phyloP scores from a whole-genome alignment of 2,888 invertebrate species.

The Calliopum simillimum region DNA sequence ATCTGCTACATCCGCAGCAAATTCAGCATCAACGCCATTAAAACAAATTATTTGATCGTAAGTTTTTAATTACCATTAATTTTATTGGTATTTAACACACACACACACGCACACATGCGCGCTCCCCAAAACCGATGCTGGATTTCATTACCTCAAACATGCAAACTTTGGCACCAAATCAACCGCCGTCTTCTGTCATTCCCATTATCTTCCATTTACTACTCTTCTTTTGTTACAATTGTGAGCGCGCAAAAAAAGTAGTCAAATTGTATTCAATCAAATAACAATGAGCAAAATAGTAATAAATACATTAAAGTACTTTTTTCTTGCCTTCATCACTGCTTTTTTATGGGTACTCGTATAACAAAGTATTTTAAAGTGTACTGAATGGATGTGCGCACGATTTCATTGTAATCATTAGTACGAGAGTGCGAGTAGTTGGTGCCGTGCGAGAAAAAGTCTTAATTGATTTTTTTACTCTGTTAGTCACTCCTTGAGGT shows the following conservation, averaged over 20 bases:
- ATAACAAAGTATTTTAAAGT: slow-evolving; percentile 27
- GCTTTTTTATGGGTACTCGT: background rate
- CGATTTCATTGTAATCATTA: background rate
- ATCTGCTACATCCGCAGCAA: slow-evolving; percentile 13
- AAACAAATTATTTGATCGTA: slow-evolving; percentile 38
- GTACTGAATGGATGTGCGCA: background rate
- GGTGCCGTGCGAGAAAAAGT: background rate
- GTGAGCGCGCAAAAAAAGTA: slow-evolving; percentile 9
- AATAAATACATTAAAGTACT: slow-evolving; percentile 19
- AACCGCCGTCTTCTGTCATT: background rate
- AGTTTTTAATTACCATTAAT: slow-evolving; percentile 42
- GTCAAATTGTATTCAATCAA: slow-evolving; percentile 19
- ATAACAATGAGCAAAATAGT: slow-evolving; percentile 6
- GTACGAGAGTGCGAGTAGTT: too few species aligned
- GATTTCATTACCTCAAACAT: slow-evolving; percentile 25
- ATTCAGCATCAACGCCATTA: slow-evolving; percentile 24
- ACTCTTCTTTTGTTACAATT: background rate
- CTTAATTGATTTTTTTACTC: slow-evolving; percentile 43
- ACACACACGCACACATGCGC: slow-evolving; percentile 41
- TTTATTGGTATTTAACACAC: slow-evolving; percentile 50
- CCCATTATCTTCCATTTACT: background rate
- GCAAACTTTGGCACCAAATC: slow-evolving; percentile 30
- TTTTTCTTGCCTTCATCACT: background rate
- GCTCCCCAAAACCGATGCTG: slow-evolving; percentile 14
- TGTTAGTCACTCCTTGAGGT: background rate